These are phyloP conservation scores for Phaethornis superciliosus DNA, from an alignment of 2,113 vertebrate species.

Conservation along the genomic window DNA sequence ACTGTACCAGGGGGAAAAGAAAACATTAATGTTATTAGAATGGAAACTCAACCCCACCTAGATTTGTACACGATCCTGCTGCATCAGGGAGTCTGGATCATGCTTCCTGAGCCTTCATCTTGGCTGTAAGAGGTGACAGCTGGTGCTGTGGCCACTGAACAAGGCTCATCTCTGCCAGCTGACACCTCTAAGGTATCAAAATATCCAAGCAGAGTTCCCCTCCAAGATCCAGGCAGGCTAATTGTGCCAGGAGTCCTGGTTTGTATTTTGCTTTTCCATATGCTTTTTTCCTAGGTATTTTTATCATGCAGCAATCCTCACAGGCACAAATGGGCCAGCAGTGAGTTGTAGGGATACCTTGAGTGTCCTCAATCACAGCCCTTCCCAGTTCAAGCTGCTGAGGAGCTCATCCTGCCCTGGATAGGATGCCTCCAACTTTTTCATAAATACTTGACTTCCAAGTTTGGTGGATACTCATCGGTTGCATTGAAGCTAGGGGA, in stretches of 20 bases:
- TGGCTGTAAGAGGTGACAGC: not conserved
- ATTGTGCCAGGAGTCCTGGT: not conserved
- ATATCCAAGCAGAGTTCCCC: not conserved
- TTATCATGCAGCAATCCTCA: not conserved
- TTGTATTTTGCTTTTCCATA: not conserved
- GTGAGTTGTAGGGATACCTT: not conserved
- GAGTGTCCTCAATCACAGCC: not conserved
- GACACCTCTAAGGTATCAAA: not conserved
- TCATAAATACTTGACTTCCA: not conserved
- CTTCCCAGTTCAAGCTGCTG: not conserved
- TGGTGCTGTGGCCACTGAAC: not conserved
- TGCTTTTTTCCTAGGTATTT: not conserved
- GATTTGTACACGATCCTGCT: accelerated
- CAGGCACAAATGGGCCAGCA: not conserved
- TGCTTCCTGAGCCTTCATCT: not conserved
- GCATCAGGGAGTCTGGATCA: accelerated
- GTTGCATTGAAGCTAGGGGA: not conserved
- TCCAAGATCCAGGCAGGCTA: accelerated
- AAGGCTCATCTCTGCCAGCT: not conserved
- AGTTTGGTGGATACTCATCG: not conserved
- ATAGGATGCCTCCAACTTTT: not conserved
- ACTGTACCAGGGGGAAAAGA: not conserved
- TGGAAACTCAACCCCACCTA: not conserved
- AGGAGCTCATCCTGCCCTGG: not conserved
- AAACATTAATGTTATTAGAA: not conserved